A percentile compares a stretch with the other conserved stretches of the same genome.
phyloP scores from a whole-genome alignment of 2,113 vertebrate species.

The Odobenus rosmarus region DNA sequence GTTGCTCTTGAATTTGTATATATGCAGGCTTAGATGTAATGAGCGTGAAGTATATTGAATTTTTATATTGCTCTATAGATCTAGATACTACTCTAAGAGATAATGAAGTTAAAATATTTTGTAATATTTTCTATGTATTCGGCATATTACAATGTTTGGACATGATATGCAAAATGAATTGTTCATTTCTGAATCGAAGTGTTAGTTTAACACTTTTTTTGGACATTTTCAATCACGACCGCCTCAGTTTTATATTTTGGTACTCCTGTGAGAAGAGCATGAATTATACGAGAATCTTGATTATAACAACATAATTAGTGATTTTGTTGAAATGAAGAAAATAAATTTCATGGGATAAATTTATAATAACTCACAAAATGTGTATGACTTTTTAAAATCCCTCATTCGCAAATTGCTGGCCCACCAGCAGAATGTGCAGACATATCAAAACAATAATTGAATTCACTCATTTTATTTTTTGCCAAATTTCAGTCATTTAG shows the following conservation, averaged over 20 bases:
- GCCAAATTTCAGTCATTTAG: background rate
- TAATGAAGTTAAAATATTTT: constrained; percentile 5
- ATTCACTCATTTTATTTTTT: background rate
- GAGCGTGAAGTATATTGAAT: background rate
- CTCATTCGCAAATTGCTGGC: background rate
- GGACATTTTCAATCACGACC: background rate
- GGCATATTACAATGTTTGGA: background rate
- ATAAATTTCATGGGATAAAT: constrained; percentile 1
- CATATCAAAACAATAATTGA: constrained; percentile 20
- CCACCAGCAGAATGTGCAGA: background rate
- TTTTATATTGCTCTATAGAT: background rate
- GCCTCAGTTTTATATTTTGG: constrained; percentile 50
- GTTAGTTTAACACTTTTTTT: background rate
- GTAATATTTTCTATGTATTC: background rate
- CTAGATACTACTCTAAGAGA: background rate
- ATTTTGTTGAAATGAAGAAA: constrained; percentile 46
- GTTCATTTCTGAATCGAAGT: constrained; percentile 47
- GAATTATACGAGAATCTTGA: constrained; percentile 7
- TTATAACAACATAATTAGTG: background rate
- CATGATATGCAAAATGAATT: background rate
- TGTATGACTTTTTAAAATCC: background rate
- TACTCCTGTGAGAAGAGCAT: background rate
- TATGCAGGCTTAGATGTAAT: background rate
- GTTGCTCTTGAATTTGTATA: constrained; percentile 13
- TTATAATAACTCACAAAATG: background rate